These are phyloP conservation scores for Mirza zaza DNA, from an alignment of 2,113 vertebrate species.

Conservation along the genomic window DNA sequence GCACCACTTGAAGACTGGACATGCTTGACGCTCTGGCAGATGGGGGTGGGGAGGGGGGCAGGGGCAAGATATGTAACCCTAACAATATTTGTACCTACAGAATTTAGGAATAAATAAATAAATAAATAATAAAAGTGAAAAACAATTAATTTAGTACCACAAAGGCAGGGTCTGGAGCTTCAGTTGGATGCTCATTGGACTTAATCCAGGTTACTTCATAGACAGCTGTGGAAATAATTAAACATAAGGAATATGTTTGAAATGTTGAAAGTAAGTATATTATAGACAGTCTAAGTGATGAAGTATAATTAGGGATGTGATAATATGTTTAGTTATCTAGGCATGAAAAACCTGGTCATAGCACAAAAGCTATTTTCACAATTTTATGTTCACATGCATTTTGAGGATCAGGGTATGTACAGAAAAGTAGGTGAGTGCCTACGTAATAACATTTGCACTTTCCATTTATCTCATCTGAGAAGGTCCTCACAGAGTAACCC, in stretches of 20 bases:
- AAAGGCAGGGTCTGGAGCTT: neutral
- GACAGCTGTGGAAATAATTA: neutral
- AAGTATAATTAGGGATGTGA: neutral
- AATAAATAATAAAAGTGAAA: neutral
- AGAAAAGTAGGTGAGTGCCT: neutral
- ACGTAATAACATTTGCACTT: neutral
- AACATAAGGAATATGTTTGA: neutral
- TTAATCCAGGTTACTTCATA: neutral
- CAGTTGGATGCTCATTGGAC: neutral
- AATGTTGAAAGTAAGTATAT: neutral
- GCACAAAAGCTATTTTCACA: neutral
- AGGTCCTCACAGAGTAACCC: neutral
- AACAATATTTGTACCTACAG: too few relatives aligned
- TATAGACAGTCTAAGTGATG: neutral
- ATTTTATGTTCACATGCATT: neutral
- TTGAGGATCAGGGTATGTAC: neutral
- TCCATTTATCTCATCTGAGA: neutral
- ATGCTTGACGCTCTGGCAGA: too few relatives aligned
- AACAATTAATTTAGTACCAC: neutral
- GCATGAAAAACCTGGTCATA: neutral
- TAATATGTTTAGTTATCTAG: neutral
- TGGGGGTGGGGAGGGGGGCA: too few relatives aligned
- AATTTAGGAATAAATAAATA: too few relatives aligned
- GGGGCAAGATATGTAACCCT: too few relatives aligned
- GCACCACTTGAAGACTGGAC: too few relatives aligned